Percentiles rank a stretch among this genome's conserved stretches.
These are phyloP conservation scores for Aradophagus sp. DNA, from an alignment of 1,140 invertebrate species.

Conservation along the genomic window DNA sequence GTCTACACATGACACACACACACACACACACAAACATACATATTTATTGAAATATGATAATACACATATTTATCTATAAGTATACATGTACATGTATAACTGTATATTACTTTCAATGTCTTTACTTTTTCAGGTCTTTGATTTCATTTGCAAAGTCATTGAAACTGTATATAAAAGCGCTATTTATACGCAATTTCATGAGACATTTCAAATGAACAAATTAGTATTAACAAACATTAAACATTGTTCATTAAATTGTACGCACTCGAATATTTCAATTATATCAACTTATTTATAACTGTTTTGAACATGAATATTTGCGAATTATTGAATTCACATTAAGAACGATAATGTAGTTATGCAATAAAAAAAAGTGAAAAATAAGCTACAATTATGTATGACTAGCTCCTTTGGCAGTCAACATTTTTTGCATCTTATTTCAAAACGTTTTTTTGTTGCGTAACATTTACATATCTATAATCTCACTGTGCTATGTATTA, in stretches of 20 bases:
- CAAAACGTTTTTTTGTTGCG: conserved; percentile 19
- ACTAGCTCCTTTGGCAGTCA: conserved; percentile 17
- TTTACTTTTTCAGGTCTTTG: conserved; percentile 28
- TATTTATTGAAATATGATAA: not conserved
- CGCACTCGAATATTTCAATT: not conserved
- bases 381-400: conserved; percentile 31
- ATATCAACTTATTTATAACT: not conserved
- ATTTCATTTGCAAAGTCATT: conserved; percentile 35
- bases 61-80: conserved; percentile 1
- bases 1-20: too few relatives aligned
- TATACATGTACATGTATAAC: conserved; percentile 9
- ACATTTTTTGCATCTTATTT: conserved; percentile 41
- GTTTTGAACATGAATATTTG: conserved; percentile 2
- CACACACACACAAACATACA: too few relatives aligned
- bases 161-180: conserved; percentile 30
- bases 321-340: conserved; percentile 9
- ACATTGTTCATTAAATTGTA: not conserved
- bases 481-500: not conserved
- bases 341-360: conserved; percentile 12
- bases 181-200: conserved; percentile 34
- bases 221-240: conserved; percentile 2
- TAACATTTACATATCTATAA: conserved; percentile 8
- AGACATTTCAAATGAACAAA: conserved; percentile 19
- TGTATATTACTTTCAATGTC: conserved; percentile 17
- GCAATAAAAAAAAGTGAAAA: conserved; percentile 10